Percentiles rank a stretch among this genome's conserved stretches.
These are phyloP conservation scores for Hepsetus odoe DNA, from an alignment of 2,113 vertebrate species.

Conservation along the genomic window DNA sequence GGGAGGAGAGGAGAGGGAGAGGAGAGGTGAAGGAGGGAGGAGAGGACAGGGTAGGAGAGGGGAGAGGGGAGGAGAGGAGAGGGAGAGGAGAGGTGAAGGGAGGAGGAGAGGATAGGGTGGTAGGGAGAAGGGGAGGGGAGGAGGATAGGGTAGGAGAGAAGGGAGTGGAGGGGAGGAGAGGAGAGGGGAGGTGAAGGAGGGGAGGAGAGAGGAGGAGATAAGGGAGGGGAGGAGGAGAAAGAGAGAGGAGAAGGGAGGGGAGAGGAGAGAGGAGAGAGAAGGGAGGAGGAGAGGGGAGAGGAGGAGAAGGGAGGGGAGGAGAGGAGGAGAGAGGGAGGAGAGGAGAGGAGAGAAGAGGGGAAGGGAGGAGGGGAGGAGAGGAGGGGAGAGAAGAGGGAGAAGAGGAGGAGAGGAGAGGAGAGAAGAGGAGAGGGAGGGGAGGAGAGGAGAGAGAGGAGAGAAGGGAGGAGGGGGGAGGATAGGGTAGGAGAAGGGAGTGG, in stretches of 20 bases:
- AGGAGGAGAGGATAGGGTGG: neutral
- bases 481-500: neutral
- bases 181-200: neutral
- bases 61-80: neutral
- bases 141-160: neutral
- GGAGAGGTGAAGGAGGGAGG: neutral
- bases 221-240: neutral
- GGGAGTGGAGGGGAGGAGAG: neutral
- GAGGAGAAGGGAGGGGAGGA: neutral
- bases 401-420: neutral
- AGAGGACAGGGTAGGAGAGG: neutral
- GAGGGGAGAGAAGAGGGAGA: neutral
- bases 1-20: neutral
- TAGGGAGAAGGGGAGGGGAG: neutral
- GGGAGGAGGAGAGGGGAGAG: neutral
- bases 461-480: neutral
- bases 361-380: neutral
- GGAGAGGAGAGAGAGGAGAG: neutral
- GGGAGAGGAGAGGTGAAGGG: too few relatives aligned
- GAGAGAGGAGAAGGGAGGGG: neutral
- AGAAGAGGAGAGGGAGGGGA: neutral
- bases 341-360: neutral
- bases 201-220: neutral
- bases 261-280: neutral
- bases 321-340: neutral